Percentiles rank a stretch among this genome's conserved stretches.
These are phyloP conservation scores for Cephalopachus bancanus DNA, from an alignment of 2,797 vertebrate species.

Conservation along the genomic window DNA sequence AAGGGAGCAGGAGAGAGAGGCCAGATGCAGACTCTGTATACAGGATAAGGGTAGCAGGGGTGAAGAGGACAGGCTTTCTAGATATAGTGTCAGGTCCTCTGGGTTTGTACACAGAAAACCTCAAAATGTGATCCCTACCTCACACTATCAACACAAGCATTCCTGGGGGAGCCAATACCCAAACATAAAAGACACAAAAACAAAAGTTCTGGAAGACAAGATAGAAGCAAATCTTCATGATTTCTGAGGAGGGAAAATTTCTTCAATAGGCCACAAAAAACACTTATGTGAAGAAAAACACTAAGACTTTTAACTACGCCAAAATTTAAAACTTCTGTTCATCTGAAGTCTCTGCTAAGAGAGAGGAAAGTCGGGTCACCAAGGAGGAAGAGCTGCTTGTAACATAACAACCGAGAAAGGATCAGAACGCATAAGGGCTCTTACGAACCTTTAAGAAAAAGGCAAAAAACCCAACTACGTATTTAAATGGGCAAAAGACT, in stretches of 20 bases:
- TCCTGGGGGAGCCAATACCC: background rate
- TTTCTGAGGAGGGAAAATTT: too few species aligned
- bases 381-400: background rate
- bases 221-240: background rate
- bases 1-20: background rate
- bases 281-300: background rate
- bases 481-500: background rate
- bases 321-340: background rate
- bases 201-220: background rate
- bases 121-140: background rate
- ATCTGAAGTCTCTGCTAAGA: background rate
- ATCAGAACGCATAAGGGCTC: background rate
- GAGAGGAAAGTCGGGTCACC: background rate
- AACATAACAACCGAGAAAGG: background rate
- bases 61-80: accelerated
- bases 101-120: accelerated
- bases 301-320: accelerated
- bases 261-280: background rate
- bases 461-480: too few species aligned
- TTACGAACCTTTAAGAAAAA: background rate
- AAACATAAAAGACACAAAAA: background rate
- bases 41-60: background rate
- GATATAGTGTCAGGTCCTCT: accelerated
- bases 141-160: background rate
- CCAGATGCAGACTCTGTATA: accelerated